Conservation (phyloP, 1,140 invertebrate species). For the Pollicipes pollicipes region DNA sequence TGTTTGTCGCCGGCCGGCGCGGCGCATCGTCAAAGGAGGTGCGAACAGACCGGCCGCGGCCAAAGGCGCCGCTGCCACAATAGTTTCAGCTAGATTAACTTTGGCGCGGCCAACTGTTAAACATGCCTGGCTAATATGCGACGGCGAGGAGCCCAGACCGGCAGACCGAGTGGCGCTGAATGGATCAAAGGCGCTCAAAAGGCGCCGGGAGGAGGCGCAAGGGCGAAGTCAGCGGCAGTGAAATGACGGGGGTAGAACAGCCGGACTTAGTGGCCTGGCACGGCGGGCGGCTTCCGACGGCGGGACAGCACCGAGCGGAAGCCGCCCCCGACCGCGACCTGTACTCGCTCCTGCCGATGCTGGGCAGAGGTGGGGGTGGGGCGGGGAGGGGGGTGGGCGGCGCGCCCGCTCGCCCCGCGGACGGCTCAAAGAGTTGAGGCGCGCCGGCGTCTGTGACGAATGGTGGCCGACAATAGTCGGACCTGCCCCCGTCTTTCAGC, state of each 20-base stretch:
- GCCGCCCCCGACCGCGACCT: too few species aligned
- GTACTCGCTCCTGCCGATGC: too few species aligned
- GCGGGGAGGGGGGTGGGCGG: too few species aligned
- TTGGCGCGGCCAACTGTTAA: background rate
- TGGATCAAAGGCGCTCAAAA: background rate
- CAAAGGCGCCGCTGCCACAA: background rate
- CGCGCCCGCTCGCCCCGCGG: background rate
- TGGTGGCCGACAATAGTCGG: slow-evolving; percentile 1
- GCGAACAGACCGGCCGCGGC: background rate
- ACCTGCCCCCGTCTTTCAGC: background rate
- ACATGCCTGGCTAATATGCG: background rate
- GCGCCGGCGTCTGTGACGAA: background rate
- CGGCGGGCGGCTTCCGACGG: background rate
- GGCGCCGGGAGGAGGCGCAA: background rate
- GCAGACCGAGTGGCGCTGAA: background rate
- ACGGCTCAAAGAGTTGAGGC: background rate
- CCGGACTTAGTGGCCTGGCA: too few species aligned
- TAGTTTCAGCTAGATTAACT: background rate
- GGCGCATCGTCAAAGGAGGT: background rate
- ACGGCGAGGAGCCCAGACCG: too few species aligned
- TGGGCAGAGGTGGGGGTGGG: background rate
- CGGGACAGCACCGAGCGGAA: too few species aligned
- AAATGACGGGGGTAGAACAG: too few species aligned
- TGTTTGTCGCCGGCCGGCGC: background rate
- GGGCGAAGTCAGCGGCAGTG: too few species aligned